These are phyloP conservation scores for Pseudomyrmex pallidus DNA, from an alignment of 1,140 invertebrate genomes.

Conservation along the genomic window DNA sequence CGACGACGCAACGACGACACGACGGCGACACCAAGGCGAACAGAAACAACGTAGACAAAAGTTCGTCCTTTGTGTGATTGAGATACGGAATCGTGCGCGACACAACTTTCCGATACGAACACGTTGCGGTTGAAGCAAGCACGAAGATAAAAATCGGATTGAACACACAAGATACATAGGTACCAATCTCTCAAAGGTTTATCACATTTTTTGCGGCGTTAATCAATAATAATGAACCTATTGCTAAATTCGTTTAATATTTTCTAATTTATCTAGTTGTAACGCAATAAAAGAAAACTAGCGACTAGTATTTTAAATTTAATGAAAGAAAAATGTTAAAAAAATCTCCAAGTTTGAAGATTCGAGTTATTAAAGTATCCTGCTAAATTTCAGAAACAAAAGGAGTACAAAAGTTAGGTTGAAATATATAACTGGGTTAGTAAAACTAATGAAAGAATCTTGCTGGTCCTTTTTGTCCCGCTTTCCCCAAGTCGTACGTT, in stretches of 20 bases:
- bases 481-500: slow-evolving; percentile 9
- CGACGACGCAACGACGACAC: neutral
- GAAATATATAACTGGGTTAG: slow-evolving; percentile 25
- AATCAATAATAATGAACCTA: too few relatives aligned
- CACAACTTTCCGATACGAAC: slow-evolving; percentile 53
- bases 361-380: neutral
- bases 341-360: slow-evolving; percentile 13
- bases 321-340: neutral
- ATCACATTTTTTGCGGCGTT: too few relatives aligned
- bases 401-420: neutral
- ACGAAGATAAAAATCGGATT: neutral
- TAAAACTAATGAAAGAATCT: slow-evolving; percentile 39
- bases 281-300: neutral
- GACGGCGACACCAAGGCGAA: neutral
- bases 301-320: neutral
- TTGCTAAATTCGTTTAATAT: too few relatives aligned
- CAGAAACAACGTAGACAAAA: slow-evolving; percentile 28
- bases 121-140: neutral
- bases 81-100: slow-evolving; percentile 12
- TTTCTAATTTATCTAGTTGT: too few relatives aligned
- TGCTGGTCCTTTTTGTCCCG: slow-evolving; percentile 8
- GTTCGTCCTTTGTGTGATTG: slow-evolving; percentile 31
- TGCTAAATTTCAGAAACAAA: slow-evolving; percentile 18
- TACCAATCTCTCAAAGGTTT: too few relatives aligned
- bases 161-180: neutral